These are phyloP conservation scores for Cryptoleucopteryx plumbea DNA, from an alignment of 2,113 vertebrate genomes.

Conservation along the genomic window DNA sequence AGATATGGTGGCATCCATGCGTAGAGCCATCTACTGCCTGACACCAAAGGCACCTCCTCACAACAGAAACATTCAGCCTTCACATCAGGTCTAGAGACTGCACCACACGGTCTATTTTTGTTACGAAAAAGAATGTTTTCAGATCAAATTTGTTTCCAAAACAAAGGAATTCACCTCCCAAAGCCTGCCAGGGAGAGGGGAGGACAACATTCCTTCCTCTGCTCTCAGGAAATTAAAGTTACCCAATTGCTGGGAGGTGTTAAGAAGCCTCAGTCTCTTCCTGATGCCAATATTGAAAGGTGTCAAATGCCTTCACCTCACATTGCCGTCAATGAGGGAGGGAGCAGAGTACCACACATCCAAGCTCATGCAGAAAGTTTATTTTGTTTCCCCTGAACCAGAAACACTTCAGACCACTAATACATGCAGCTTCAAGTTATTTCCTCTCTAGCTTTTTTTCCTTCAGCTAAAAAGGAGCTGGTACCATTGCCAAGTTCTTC, in stretches of 20 bases:
- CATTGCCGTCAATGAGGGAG: not conserved
- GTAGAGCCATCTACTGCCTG: not conserved
- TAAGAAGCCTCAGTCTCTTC: not conserved
- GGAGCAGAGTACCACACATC: not conserved
- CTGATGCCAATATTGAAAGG: not conserved
- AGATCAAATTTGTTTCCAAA: not conserved
- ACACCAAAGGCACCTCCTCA: not conserved
- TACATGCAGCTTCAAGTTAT: not conserved
- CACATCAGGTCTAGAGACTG: not conserved
- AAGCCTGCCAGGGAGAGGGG: not conserved
- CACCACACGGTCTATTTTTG: not conserved
- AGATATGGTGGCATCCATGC: not conserved
- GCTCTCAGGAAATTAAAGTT: slow-evolving; percentile 49
- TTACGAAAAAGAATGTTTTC: not conserved
- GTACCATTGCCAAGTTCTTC: not conserved
- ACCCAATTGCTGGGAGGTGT: not conserved
- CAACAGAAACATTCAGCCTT: not conserved
- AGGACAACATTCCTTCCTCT: not conserved
- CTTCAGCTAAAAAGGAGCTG: not conserved
- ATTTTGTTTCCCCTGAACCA: slow-evolving; percentile 16
- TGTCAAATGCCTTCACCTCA: slow-evolving; percentile 23
- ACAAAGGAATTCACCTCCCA: slow-evolving; percentile 5
- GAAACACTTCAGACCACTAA: not conserved
- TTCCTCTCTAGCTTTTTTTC: not conserved
- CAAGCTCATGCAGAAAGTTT: not conserved